Evolutionary conservation across 2,113 vertebrate genomes (phyloP).

Genomic region (Chlorodrepanis virens): DNA sequence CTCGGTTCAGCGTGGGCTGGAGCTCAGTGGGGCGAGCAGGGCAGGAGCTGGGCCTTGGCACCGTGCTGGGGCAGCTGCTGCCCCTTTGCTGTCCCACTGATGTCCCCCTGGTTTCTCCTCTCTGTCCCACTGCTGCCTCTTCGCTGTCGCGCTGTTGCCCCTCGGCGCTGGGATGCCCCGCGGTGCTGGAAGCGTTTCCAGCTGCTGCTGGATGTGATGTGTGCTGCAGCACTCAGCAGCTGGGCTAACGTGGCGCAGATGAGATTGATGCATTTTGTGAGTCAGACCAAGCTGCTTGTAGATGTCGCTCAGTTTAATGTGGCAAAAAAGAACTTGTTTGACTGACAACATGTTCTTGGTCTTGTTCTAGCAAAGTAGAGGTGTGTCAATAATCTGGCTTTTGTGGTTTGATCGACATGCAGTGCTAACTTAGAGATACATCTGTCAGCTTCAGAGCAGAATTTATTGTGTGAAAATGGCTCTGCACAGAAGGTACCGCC

Average conservation of each 20-base stretch:
- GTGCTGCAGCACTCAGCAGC: not conserved
- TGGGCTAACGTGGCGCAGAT: not conserved
- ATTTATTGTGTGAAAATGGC: not conserved
- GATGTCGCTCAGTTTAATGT: not conserved
- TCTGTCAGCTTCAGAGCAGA: not conserved
- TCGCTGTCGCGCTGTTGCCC: not conserved
- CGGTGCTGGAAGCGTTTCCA: not conserved
- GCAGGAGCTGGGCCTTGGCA: not conserved
- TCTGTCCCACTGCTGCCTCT: no score
- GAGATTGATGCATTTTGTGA: not conserved
- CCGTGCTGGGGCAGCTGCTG: not conserved
- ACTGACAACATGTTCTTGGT: not conserved
- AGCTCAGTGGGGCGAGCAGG: accelerated
- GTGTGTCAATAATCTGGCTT: not conserved
- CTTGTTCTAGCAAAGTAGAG: not conserved
- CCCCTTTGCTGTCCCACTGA: not conserved
- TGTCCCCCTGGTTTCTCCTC: no score
- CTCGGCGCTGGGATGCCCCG: not conserved
- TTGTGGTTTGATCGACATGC: not conserved
- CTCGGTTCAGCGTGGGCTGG: accelerated
- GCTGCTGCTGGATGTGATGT: not conserved
- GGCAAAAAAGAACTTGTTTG: not conserved
- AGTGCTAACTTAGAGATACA: not conserved
- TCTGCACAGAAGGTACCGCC: not conserved
- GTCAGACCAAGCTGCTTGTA: not conserved